phyloP scores from a whole-genome alignment of 1,140 invertebrate genomes.

The Mya arenaria region DNA sequence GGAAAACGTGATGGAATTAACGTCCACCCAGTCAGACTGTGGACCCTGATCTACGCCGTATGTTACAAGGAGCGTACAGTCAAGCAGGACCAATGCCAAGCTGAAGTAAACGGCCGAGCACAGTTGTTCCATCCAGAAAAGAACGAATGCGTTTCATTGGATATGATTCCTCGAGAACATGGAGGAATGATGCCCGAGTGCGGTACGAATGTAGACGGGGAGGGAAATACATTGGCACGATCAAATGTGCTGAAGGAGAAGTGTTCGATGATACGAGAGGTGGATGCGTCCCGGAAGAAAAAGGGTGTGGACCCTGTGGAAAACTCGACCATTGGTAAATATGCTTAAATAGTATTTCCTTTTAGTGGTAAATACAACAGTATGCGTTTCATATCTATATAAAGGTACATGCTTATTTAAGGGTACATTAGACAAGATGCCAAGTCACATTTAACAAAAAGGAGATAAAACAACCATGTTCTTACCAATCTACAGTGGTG shows the following conservation, averaged over 20 bases:
- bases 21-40: constrained; percentile 44
- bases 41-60: constrained; percentile 52
- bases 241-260: constrained; percentile 22
- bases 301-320: constrained; percentile 41
- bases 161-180: constrained; percentile 48
- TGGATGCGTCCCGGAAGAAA: constrained; percentile 8
- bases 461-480: too few species aligned
- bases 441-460: too few species aligned
- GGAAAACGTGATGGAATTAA: constrained; percentile 47
- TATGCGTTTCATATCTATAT: too few species aligned
- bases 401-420: too few species aligned
- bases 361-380: too few species aligned
- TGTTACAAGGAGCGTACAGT: constrained; percentile 55
- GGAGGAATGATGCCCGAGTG: constrained; percentile 56
- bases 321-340: constrained; percentile 1
- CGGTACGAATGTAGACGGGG: constrained; percentile 35
- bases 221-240: constrained; percentile 28
- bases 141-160: constrained; percentile 38
- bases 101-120: constrained; percentile 8
- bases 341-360: too few species aligned
- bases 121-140: constrained; percentile 36
- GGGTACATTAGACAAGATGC: too few species aligned
- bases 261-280: constrained; percentile 25
- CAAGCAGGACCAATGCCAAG: constrained; percentile 25
- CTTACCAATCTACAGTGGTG: too few species aligned